These are phyloP conservation scores for Temnothorax nylanderi DNA, from an alignment of 1,140 invertebrate species.

Conservation along the genomic window DNA sequence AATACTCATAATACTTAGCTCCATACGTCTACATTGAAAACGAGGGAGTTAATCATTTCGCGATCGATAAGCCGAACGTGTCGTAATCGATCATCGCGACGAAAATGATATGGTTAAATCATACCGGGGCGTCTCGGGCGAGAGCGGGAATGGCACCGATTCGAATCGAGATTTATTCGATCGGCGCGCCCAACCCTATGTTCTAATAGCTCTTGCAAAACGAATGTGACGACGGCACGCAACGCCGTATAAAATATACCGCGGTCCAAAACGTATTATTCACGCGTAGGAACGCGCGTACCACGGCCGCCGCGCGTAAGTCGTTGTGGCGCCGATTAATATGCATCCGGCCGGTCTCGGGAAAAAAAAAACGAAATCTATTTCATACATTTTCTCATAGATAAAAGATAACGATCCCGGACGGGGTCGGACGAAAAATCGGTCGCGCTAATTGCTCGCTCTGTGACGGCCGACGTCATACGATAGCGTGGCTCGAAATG, in stretches of 20 bases:
- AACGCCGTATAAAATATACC: conserved; percentile 30
- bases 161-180: conserved; percentile 65
- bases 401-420: not conserved
- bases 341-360: not conserved
- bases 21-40: conserved; percentile 1
- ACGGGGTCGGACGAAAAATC: not conserved
- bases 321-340: not conserved
- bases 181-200: conserved; percentile 14
- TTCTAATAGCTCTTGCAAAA: conserved; percentile 45
- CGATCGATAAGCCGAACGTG: conserved; percentile 12
- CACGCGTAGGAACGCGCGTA: conserved; percentile 1
- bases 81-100: conserved; percentile 39
- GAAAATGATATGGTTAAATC: conserved; percentile 60
- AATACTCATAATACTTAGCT: not conserved
- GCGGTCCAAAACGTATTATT: conserved; percentile 24
- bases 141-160: conserved; percentile 20
- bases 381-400: not conserved
- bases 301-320: not conserved
- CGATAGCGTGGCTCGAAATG: not conserved
- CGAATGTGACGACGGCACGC: conserved; percentile 45
- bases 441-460: not conserved
- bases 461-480: conserved; percentile 11
- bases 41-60: conserved; percentile 14
- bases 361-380: not conserved
- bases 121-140: not conserved